Conservation (phyloP, 2,113 vertebrate species). For the Gnathochromis pfefferi region DNA sequence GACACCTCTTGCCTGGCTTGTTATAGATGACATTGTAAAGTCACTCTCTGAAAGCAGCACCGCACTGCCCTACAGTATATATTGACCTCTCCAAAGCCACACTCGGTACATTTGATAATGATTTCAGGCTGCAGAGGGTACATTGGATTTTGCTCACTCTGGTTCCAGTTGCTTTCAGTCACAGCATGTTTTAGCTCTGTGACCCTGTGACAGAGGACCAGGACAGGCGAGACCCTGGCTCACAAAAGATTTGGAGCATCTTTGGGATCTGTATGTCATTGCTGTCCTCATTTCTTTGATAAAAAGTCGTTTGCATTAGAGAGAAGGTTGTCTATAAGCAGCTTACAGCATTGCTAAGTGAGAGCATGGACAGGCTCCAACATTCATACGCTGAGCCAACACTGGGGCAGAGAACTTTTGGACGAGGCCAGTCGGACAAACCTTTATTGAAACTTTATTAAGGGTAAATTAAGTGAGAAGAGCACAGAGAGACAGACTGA, state of each 20-base stretch:
- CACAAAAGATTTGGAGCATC: background rate
- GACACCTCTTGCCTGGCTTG: background rate
- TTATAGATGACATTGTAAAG: conserved; percentile 2
- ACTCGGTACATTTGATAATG: background rate
- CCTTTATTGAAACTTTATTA: background rate
- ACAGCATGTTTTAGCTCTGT: background rate
- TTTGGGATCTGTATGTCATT: background rate
- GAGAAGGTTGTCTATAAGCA: conserved; percentile 36
- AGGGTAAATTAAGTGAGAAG: background rate
- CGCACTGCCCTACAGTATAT: background rate
- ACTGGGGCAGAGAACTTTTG: background rate
- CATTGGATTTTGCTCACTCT: conserved; percentile 18
- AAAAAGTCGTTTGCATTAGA: background rate
- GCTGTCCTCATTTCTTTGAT: background rate
- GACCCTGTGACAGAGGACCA: background rate
- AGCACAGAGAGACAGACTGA: background rate
- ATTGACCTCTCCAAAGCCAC: conserved; percentile 15
- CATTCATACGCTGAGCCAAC: background rate
- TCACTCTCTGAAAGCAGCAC: background rate
- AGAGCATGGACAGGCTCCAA: conserved; percentile 38
- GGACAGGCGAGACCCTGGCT: background rate
- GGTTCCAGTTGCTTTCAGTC: background rate
- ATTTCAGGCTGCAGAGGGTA: background rate
- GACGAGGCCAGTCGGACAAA: background rate
- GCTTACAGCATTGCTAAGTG: conserved; percentile 29